These are phyloP conservation scores for Paracyclopina nana DNA, from an alignment of 1,140 invertebrate genomes.

Conservation along the genomic window DNA sequence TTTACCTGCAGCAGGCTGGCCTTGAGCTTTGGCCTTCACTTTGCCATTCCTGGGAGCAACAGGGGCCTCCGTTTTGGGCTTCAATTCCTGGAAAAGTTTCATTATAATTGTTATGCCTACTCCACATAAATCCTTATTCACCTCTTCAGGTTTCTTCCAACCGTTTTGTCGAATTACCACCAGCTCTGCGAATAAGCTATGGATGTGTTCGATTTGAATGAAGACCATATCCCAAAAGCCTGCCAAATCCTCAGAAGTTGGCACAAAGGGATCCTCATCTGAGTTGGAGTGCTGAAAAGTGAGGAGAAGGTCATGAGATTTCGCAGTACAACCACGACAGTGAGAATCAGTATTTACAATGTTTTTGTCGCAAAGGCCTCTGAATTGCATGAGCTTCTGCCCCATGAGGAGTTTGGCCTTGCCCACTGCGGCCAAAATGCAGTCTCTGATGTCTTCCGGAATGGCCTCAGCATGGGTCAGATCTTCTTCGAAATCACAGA, in stretches of 20 bases:
- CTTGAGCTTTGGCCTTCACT: conserved; percentile 27
- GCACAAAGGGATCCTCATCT: conserved; percentile 55
- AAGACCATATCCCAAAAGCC: conserved; percentile 96
- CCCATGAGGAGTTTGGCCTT: conserved; percentile 68
- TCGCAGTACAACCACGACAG: background rate
- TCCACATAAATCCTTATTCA: conserved; percentile 13
- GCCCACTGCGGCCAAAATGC: conserved; percentile 51
- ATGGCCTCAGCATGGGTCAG: background rate
- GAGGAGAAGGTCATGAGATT: background rate
- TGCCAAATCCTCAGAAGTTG: conserved; percentile 64
- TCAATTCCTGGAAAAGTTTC: too few species aligned
- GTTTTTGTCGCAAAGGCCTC: conserved; percentile 59
- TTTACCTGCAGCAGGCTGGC: conserved; percentile 25
- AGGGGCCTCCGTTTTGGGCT: conserved; percentile 23
- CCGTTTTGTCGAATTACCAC: conserved; percentile 21
- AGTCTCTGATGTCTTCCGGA: conserved; percentile 6
- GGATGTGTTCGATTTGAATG: conserved; percentile 46
- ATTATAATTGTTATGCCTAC: conserved; percentile 22
- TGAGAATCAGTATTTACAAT: conserved; percentile 37
- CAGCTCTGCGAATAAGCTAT: conserved; percentile 27
- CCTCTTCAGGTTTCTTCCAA: conserved; percentile 13
- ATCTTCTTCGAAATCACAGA: conserved; percentile 17
- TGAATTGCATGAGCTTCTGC: conserved; percentile 88
- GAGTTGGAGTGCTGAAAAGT: conserved; percentile 37
- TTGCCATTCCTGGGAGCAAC: conserved; percentile 25